Evolutionary conservation across 2,797 vertebrate genomes (phyloP).

Genomic region (Carduelis carduelis): DNA sequence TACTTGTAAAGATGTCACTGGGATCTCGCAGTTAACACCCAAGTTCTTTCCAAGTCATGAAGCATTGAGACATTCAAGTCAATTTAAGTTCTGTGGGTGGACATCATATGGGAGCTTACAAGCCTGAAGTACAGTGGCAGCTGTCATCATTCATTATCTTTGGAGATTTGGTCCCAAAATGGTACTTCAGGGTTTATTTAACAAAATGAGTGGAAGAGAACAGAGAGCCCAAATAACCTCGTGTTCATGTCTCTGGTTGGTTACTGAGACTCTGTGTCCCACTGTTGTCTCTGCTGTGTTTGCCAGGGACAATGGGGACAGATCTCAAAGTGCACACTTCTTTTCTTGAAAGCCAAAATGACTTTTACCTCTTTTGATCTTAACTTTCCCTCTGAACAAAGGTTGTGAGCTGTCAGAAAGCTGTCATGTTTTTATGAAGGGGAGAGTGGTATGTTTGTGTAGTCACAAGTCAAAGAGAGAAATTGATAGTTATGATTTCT

Average conservation of each 20-base stretch:
- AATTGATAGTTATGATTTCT: not conserved
- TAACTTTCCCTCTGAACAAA: not conserved
- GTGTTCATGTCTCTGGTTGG: fast-evolving
- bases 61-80: not conserved
- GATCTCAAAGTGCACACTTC: not conserved
- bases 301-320: not conserved
- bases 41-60: not conserved
- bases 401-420: not conserved
- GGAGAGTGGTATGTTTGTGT: not conserved
- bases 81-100: not conserved
- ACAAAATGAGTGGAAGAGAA: not conserved
- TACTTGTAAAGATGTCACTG: not conserved
- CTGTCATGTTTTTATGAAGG: not conserved
- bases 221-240: not conserved
- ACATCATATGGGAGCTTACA: not conserved
- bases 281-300: not conserved
- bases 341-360: not conserved
- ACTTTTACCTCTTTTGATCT: not conserved
- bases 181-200: not conserved
- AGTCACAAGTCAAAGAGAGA: not conserved
- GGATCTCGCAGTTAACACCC: not conserved
- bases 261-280: not conserved
- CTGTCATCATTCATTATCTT: slow-evolving; percentile 17
- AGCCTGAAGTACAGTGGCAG: not conserved
- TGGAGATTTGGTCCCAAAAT: not conserved